Evolutionary conservation across 2,888 invertebrate genomes (phyloP), one percentile per base, ranked within the genome.

Genomic region (Cantharis flavilabris): DNA sequence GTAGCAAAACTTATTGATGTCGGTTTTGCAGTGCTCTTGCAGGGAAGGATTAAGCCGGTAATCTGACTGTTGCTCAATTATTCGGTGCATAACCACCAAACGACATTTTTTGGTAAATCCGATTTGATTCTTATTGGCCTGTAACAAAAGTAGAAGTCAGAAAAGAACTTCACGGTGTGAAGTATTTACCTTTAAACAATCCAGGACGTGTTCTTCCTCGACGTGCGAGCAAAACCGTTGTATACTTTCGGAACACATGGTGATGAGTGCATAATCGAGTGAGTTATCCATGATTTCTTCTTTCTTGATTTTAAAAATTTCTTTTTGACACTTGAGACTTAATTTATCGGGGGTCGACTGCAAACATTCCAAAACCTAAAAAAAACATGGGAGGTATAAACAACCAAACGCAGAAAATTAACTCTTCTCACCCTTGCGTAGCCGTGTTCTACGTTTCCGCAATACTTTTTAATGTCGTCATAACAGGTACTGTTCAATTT

Each of bases 61-160:
- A 89, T 98, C 98, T 76, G 94, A 92, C 85, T 96, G 96, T 87
- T 96, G 96, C 87, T 97, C 96, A 80, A 96, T 94, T 92, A 97
- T 94, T 82, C 98, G 92, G 85, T 95, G 94, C 0, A 95, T 91
- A n/a, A 98, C 94, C 16, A 97, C 92, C 73, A 93, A 89, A 85
- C 94, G 94, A 86, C 98, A 98, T 80, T 94, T 94, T 75, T 93
- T 92, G 86, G 96, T 95, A 88, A 98, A 98, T 18, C 92, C 91
- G 0, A 91, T 89, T 84, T 95, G 93, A 84, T 96, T 94, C 83
- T 94, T 94, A 85, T 94, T 92, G 78, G 90, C 91, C 91, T 93
- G 88, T 76, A 78, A 80, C 14, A 69, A 18, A 9, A 26, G 9
- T 26, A 9, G 26, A 26, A 26, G 4, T 26, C 26, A 26, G 2